Evolutionary conservation across 2,888 invertebrate species (phyloP).

Genomic region (Torymus auratus): DNA sequence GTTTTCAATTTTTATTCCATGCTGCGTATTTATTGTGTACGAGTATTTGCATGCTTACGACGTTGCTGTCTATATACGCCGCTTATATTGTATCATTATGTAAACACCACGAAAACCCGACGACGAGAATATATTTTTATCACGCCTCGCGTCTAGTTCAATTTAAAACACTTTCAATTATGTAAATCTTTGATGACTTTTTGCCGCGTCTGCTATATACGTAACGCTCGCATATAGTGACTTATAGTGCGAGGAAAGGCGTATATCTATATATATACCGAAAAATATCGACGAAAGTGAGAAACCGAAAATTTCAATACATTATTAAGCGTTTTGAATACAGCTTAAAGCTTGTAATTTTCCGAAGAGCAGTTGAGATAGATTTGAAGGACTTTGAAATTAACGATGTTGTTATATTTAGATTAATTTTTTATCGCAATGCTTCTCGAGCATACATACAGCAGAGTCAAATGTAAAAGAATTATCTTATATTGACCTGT

Average conservation of each 20-base stretch:
- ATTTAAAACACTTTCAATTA: constrained; percentile 11
- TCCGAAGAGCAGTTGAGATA: constrained; percentile 17
- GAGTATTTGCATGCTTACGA: constrained; percentile 8
- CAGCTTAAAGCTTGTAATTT: constrained; percentile 8
- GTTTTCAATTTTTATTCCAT: neutral
- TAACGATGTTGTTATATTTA: constrained; percentile 37
- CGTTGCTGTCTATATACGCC: neutral
- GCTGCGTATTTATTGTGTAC: neutral
- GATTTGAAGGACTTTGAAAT: constrained; percentile 25
- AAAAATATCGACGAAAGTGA: too few relatives aligned
- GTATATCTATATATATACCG: too few relatives aligned
- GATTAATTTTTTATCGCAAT: constrained; percentile 39
- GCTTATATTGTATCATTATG: constrained; percentile 16
- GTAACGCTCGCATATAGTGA: neutral
- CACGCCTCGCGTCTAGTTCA: neutral
- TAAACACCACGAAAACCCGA: neutral
- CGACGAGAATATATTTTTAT: constrained; percentile 16
- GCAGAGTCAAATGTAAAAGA: constrained; percentile 30
- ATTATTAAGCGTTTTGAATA: constrained; percentile 19
- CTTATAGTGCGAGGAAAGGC: too few relatives aligned
- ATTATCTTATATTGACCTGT: constrained; percentile 48
- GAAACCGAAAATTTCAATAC: neutral
- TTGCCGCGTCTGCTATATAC: neutral
- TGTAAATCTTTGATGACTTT: neutral
- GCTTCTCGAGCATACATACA: neutral